Conservation (phyloP, 2,797 vertebrate species). For the Sebastes paucispinis region DNA sequence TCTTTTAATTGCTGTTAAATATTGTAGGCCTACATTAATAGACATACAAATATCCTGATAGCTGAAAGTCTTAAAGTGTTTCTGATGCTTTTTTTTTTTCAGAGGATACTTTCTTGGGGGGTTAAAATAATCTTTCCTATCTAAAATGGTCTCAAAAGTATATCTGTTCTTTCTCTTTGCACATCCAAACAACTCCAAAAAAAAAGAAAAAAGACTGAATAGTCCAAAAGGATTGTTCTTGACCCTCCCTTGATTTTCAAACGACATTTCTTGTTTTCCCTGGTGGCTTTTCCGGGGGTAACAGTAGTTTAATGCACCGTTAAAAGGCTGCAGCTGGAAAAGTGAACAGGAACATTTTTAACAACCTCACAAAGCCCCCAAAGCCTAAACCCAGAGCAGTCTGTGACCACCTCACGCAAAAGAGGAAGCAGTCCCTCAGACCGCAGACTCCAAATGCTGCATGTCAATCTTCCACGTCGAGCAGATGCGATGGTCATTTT, state of each 20-base stretch:
- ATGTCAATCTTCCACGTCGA: constrained; percentile 45
- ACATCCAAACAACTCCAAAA: background rate
- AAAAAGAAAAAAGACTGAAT: constrained; percentile 12
- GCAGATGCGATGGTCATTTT: constrained; percentile 41
- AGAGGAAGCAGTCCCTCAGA: constrained; percentile 61
- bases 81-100: background rate
- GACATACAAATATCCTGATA: background rate
- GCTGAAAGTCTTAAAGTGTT: background rate
- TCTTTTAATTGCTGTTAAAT: background rate
- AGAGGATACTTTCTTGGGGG: background rate
- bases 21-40: background rate
- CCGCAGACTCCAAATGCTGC: constrained; percentile 57
- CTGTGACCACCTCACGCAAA: constrained; percentile 69
- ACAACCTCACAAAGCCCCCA: constrained; percentile 77
- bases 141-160: constrained; percentile 23
- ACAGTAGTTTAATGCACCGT: constrained; percentile 76
- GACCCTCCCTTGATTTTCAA: constrained; percentile 72
- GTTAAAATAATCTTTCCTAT: background rate
- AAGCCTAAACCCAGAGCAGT: constrained; percentile 69
- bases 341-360: constrained; percentile 79
- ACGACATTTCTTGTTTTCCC: constrained; percentile 71
- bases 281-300: constrained; percentile 55
- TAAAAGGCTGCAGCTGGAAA: constrained; percentile 80
- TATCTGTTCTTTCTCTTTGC: constrained; percentile 52
- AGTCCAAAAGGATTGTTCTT: constrained; percentile 61